phyloP scores from a whole-genome alignment of 2,797 vertebrate genomes.

The Chelonia mydas region DNA sequence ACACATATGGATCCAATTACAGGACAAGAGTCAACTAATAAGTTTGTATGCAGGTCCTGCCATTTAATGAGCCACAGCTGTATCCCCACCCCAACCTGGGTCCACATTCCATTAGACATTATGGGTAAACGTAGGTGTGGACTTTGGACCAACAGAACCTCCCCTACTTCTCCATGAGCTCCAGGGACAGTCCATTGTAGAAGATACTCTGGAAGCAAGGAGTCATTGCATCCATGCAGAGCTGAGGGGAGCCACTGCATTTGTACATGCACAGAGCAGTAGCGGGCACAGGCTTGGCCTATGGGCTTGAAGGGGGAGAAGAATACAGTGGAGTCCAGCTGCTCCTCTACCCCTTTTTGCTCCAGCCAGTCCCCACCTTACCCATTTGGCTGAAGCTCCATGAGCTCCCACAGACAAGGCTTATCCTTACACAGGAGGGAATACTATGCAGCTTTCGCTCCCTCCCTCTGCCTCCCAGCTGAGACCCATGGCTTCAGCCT shows the following conservation, averaged over 20 bases:
- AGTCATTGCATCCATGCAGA: background rate
- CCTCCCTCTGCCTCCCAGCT: too few species aligned
- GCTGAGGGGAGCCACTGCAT: background rate
- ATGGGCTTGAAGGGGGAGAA: background rate
- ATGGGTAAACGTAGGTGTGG: background rate
- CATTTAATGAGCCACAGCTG: background rate
- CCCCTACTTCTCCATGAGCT: background rate
- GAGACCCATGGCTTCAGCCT: background rate
- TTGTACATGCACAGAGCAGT: background rate
- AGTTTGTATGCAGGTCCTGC: too few species aligned
- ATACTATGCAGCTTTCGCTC: background rate
- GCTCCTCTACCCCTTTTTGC: background rate
- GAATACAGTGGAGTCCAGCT: background rate
- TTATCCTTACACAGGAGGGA: background rate
- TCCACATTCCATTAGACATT: background rate
- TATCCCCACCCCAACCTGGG: background rate
- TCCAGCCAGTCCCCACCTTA: background rate
- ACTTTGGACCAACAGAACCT: background rate
- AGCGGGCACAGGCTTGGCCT: background rate
- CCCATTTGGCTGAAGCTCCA: background rate
- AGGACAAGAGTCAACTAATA: background rate
- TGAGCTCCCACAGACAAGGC: background rate
- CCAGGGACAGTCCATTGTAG: background rate
- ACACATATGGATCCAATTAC: background rate
- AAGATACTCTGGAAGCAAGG: background rate